These are phyloP conservation scores for Nephila pilipes DNA, from an alignment of 1,140 invertebrate genomes.

Conservation along the genomic window DNA sequence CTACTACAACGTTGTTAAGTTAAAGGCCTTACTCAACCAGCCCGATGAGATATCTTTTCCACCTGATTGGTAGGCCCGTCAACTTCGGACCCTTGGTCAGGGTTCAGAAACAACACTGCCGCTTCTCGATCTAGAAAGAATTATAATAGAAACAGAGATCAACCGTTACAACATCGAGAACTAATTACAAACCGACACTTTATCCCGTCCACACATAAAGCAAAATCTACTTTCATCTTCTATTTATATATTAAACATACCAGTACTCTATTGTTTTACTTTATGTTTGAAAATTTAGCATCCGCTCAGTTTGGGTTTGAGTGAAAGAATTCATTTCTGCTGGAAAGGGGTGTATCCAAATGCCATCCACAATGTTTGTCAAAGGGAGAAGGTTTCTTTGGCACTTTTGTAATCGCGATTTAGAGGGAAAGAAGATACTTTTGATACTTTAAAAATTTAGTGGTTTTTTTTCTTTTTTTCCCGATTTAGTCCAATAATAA, in stretches of 20 bases:
- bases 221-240: conserved; percentile 33
- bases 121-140: no score
- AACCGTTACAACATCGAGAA: conserved; percentile 45
- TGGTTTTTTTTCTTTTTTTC: neutral
- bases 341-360: conserved; percentile 40
- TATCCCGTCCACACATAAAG: conserved; percentile 5
- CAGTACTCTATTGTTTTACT: conserved; percentile 3
- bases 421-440: neutral
- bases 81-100: no score
- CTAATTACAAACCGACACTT: conserved; percentile 54
- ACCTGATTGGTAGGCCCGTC: no score
- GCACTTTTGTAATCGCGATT: conserved; percentile 44
- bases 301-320: neutral
- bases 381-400: conserved; percentile 19
- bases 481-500: conserved; percentile 48
- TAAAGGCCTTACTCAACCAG: no score
- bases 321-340: neutral
- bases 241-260: conserved; percentile 55
- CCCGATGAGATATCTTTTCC: no score
- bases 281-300: conserved; percentile 11
- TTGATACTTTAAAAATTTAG: neutral
- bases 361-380: conserved; percentile 14
- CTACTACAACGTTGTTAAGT: no score
- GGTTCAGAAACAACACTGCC: no score
- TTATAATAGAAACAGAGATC: no score